Evolutionary conservation across 2,113 vertebrate genomes (phyloP).

Genomic region (Caracal caracal): DNA sequence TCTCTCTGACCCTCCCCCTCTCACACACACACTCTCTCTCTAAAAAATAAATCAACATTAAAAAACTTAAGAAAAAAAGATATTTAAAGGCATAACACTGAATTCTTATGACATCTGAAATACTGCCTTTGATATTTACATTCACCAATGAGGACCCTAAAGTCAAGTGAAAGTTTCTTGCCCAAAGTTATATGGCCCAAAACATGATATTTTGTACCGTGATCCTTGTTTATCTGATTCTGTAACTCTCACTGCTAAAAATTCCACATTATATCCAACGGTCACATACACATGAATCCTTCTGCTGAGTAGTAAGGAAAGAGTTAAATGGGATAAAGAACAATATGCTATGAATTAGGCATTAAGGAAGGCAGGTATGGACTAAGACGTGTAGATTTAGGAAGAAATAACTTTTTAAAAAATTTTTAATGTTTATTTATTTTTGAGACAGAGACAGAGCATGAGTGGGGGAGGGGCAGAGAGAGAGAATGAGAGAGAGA

Average conservation of each 20-base stretch:
- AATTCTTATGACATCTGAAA: background rate
- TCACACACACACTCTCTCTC: too few relatives aligned
- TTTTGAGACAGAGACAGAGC: too few relatives aligned
- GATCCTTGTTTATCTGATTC: background rate
- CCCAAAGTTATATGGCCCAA: background rate
- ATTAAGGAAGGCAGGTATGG: background rate
- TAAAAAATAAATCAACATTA: too few relatives aligned
- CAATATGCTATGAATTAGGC: background rate
- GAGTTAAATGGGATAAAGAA: background rate
- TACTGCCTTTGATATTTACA: background rate
- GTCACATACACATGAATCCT: background rate
- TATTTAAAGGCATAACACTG: background rate
- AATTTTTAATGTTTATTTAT: too few relatives aligned
- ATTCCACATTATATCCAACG: background rate
- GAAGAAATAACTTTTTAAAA: background rate
- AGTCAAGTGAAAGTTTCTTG: background rate
- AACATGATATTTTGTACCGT: background rate
- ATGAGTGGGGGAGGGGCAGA: too few relatives aligned
- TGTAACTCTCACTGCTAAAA: background rate
- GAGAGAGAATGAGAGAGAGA: too few relatives aligned
- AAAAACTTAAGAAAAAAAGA: background rate
- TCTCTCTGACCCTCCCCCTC: too few relatives aligned
- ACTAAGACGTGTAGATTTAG: background rate
- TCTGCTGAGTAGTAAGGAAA: background rate
- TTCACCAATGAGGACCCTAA: background rate